Percentiles rank a stretch among this genome's conserved stretches.
Evolutionary conservation across 2,888 invertebrate species (phyloP).

Genomic region (Griposia aprilina): DNA sequence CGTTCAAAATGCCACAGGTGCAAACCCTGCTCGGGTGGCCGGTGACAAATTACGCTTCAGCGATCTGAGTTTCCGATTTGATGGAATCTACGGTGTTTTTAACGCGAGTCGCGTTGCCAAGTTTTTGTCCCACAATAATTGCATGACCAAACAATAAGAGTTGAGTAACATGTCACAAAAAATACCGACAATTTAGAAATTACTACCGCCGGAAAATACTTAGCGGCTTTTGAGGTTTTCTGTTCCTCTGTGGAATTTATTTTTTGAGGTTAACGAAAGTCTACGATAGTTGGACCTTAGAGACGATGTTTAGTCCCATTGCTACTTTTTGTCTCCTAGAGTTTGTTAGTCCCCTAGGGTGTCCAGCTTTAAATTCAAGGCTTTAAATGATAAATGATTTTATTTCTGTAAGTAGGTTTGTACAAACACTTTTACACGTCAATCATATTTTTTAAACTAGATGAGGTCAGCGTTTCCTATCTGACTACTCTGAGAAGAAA

Average conservation of each 20-base stretch:
- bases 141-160: constrained; percentile 66
- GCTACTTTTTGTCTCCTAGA: background rate
- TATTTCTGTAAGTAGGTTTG: too few species aligned
- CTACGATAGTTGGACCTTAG: background rate
- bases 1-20: constrained; percentile 52
- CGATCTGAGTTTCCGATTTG: constrained; percentile 73
- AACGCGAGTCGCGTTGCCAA: constrained; percentile 58
- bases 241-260: constrained; percentile 19
- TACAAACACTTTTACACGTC: too few species aligned
- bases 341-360: background rate
- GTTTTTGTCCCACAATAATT: constrained; percentile 65
- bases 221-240: constrained; percentile 37
- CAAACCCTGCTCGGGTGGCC: constrained; percentile 57
- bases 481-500: too few species aligned
- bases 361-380: background rate
- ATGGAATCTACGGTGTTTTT: constrained; percentile 66
- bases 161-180: constrained; percentile 64
- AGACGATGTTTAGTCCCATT: background rate
- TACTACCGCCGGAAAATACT: constrained; percentile 57
- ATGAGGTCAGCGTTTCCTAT: too few species aligned
- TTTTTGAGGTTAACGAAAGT: constrained; percentile 12
- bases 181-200: constrained; percentile 61
- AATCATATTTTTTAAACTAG: too few species aligned
- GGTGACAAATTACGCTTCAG: constrained; percentile 72
- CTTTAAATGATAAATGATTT: too few species aligned